Evolutionary conservation across 2,113 vertebrate species (phyloP), one percentile per base, ranked within the genome.

Genomic region (Geothlypis trichas): DNA sequence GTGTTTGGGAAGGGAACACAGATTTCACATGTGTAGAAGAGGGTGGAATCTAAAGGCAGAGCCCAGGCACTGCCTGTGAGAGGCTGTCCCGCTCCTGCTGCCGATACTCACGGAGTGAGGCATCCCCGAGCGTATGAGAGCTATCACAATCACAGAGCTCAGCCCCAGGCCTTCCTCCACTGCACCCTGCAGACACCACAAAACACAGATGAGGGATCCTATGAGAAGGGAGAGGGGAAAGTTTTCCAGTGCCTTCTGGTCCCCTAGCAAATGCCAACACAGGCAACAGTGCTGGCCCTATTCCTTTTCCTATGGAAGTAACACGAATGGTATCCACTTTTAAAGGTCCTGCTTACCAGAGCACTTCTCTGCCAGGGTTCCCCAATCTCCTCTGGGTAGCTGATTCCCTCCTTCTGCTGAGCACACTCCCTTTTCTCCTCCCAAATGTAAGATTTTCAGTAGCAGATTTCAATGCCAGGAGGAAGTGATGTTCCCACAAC

Each of bases 121-220:
- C 81, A 91, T 58, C 66, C 96, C 94, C 0, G 95, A 89, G 54
- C 15, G 87, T 11, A 95, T 28, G 69, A 97, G 94, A 89, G 95
- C 94, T 15, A 52, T 58, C 89, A 94, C 2, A 1, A 97, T 58
- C 2, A 10, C 94, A 62, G 94, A 95, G 77, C 66, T 97, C 81
- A 95, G 59, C 28, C 95, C 95, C 81, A 97, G 89, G 22, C 93
- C 94, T 69, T 97, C 94, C 37, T 97, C 94, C 77, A 96, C 94
- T 9, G 89, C 91, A 51, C 95, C 94, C 94, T 97, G 87, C 57
- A 94, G 52, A 30, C 86, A 74, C 4, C 75, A 61, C 13, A 74
- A 63, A 81, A 77, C 52, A 95, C 24, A 82, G 55, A 46, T n/a
- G 30, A 82, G 15, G 5, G 21, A 7, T 87, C 44, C 41, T 1